Conservation (phyloP, 2,797 vertebrate genomes). For the Paedocypris micromegethes region DNA sequence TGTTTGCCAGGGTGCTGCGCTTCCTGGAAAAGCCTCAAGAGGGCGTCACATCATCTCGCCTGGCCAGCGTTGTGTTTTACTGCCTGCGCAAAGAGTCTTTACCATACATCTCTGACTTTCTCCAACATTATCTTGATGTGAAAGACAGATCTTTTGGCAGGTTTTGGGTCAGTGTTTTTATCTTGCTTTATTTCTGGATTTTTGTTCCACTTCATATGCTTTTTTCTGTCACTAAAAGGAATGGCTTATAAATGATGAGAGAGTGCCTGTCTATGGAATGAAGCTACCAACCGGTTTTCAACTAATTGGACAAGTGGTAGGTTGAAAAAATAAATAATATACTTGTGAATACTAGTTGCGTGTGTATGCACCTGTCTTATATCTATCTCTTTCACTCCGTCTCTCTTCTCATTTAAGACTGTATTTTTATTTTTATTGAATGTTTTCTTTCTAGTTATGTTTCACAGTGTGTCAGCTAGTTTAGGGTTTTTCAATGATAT, state of each 20-base stretch:
- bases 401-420: too few relatives aligned
- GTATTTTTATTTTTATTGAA: too few relatives aligned
- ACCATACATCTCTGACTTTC: conserved; percentile 62
- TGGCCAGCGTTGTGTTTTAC: conserved; percentile 81
- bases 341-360: background rate
- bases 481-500: background rate
- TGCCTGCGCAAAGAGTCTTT: conserved; percentile 66
- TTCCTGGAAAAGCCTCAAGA: conserved; percentile 73
- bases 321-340: conserved; percentile 41
- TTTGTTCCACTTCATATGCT: background rate
- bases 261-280: conserved; percentile 75
- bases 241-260: conserved; percentile 72
- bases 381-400: background rate
- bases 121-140: conserved; percentile 54
- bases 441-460: too few relatives aligned
- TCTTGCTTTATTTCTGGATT: background rate
- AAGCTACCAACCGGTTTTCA: conserved; percentile 80
- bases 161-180: conserved; percentile 68
- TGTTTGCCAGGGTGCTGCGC: conserved; percentile 60
- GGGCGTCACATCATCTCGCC: conserved; percentile 61
- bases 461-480: background rate
- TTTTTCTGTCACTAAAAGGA: conserved; percentile 57
- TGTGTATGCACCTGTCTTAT: background rate
- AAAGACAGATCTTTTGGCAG: conserved; percentile 63
- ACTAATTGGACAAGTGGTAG: conserved; percentile 81